phyloP scores from a whole-genome alignment of 1,140 invertebrate species.

The Caenorhabditis latens region DNA sequence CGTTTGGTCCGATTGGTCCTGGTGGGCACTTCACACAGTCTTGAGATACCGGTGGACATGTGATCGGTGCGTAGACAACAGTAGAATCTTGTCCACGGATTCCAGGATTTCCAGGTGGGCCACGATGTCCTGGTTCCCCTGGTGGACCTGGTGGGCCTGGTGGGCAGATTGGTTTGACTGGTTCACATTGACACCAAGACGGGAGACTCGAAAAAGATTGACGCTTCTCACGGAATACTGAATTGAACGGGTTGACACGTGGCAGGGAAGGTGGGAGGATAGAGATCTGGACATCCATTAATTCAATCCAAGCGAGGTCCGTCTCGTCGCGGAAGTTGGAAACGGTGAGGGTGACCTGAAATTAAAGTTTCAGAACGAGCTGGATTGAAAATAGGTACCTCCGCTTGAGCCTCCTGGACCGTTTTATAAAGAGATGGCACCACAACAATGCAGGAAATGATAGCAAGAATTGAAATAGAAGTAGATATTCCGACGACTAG shows the following conservation, averaged over 20 bases:
- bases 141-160: neutral
- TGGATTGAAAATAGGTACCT: neutral
- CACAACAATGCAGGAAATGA: neutral
- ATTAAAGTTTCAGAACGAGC: neutral
- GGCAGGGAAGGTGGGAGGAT: neutral
- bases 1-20: neutral
- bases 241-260: neutral
- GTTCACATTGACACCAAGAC: slow-evolving; percentile 10
- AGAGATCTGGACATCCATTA: slow-evolving; percentile 12
- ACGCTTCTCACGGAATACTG: neutral
- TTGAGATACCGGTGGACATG: neutral
- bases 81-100: neutral
- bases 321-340: neutral
- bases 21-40: slow-evolving; percentile 18
- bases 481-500: neutral
- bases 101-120: neutral
- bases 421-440: neutral
- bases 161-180: slow-evolving; percentile 7
- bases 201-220: neutral
- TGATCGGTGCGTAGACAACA: neutral
- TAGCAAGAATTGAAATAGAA: neutral
- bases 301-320: neutral
- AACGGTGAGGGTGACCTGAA: neutral
- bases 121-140: neutral
- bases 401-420: neutral